These are phyloP conservation scores for Pectinophora gossypiella DNA, from an alignment of 1,140 invertebrate genomes.

Conservation along the genomic window DNA sequence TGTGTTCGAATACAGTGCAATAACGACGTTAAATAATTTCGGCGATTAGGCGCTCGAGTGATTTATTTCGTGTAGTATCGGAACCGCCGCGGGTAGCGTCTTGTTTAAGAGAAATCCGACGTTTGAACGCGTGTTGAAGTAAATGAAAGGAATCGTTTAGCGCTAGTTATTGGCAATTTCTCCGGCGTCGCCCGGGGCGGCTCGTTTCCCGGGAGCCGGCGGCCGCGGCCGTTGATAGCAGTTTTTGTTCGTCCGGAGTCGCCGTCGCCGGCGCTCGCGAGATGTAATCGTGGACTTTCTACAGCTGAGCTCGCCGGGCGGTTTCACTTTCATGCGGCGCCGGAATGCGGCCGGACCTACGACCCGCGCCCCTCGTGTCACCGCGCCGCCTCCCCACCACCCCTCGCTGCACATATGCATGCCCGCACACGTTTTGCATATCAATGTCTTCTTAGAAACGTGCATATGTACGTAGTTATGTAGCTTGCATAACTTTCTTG, in stretches of 20 bases:
- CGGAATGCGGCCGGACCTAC: slow-evolving; percentile 66
- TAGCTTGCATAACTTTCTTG: neutral
- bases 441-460: slow-evolving; percentile 15
- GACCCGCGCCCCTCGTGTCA: slow-evolving; percentile 53
- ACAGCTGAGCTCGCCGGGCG: slow-evolving; percentile 54
- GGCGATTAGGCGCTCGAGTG: slow-evolving; percentile 14
- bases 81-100: slow-evolving; percentile 28
- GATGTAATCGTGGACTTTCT: slow-evolving; percentile 71
- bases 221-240: slow-evolving; percentile 37
- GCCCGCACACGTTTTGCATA: slow-evolving; percentile 34
- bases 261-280: slow-evolving; percentile 34
- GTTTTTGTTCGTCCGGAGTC: slow-evolving; percentile 50
- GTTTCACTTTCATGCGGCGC: slow-evolving; percentile 67
- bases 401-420: slow-evolving; percentile 13
- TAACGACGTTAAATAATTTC: slow-evolving; percentile 27
- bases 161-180: slow-evolving; percentile 42
- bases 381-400: slow-evolving; percentile 16
- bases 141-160: slow-evolving; percentile 43
- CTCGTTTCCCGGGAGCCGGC: slow-evolving; percentile 48
- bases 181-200: slow-evolving; percentile 40
- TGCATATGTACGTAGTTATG: neutral
- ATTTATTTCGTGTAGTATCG: slow-evolving; percentile 25
- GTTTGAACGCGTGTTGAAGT: slow-evolving; percentile 23
- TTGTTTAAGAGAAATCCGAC: slow-evolving; percentile 44
- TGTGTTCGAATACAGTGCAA: slow-evolving; percentile 22